phyloP scores from a whole-genome alignment of 2,113 vertebrate genomes.

The Rhea pennata region DNA sequence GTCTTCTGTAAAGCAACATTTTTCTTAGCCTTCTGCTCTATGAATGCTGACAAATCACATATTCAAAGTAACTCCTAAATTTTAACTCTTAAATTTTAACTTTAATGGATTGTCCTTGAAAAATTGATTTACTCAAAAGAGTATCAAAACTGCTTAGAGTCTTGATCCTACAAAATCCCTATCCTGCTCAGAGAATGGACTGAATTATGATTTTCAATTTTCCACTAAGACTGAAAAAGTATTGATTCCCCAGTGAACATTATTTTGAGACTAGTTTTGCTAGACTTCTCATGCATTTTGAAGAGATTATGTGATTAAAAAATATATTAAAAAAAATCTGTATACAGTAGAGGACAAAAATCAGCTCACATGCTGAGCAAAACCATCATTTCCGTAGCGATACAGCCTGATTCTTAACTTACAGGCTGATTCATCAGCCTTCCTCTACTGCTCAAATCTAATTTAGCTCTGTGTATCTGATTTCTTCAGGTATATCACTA shows the following conservation, averaged over 20 bases:
- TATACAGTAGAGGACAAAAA: neutral
- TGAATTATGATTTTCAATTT: neutral
- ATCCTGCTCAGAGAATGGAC: neutral
- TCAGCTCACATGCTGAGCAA: neutral
- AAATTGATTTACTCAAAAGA: neutral
- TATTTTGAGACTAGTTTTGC: neutral
- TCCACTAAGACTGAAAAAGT: neutral
- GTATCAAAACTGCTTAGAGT: neutral
- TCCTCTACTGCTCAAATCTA: neutral
- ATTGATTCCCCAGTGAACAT: neutral
- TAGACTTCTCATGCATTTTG: neutral
- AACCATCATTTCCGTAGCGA: neutral
- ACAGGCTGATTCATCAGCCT: no score
- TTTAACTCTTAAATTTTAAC: neutral
- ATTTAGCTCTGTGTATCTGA: neutral
- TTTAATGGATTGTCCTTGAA: neutral
- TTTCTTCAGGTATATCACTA: neutral
- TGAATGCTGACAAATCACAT: neutral
- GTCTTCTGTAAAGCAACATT: neutral
- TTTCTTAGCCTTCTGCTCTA: neutral
- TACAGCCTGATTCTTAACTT: neutral
- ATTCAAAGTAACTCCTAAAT: neutral
- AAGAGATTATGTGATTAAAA: neutral
- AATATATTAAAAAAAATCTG: neutral
- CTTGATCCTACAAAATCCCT: neutral